Base-by-base conservation (phyloP, 1,140 invertebrate genomes). In the Drosophila pachea region DNA sequence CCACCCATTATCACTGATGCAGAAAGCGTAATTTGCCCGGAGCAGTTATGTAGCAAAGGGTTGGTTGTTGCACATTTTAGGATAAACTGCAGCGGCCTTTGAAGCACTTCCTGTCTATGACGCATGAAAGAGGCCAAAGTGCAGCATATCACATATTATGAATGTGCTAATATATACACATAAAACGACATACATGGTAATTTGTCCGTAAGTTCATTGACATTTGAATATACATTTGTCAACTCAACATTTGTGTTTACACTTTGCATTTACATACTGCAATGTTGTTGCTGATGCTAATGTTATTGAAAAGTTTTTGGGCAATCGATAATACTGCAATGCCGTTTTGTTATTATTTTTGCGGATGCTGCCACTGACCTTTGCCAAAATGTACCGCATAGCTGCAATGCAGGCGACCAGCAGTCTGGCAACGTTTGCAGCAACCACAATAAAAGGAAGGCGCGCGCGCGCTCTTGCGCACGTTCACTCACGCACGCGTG, bases 241-340 rank as follows among this genome's bases (percentile, higher is more conserved):
- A 70, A 66, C 66, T 53, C 56, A 53, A 62, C 14, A 12, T 56
- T 66, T 40, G 14, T 64, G 67, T 56, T 69, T 69, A 56, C 60
- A 53, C 59, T 59, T 59, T 59, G 68, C 68, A 35, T 52, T 70
- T 59, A 47, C 47, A 58, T 53, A 65, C 67, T 2, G 22, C 31
- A 45, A 38, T 35, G 35, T 35, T 42, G 12, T 43, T 52, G 42
- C 16, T 40, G 6, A 33, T 35, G 31, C 42, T n/a, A 48, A 35
- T 40, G 70, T 45, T 53, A 74, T 68, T 59, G 74, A 53, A 71
- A 31, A 53, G 66, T 78, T 78, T 66, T 60, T 42, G n/a, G 22
- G 16, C 62, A 61, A 78, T 78, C 76, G 76, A 78, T 78, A 71
- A 22, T 36, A 76, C 40, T 68, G 59, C 60, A 61, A 56, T 60